phyloP scores from a whole-genome alignment of 2,888 invertebrate genomes.

The Tachina fera region DNA sequence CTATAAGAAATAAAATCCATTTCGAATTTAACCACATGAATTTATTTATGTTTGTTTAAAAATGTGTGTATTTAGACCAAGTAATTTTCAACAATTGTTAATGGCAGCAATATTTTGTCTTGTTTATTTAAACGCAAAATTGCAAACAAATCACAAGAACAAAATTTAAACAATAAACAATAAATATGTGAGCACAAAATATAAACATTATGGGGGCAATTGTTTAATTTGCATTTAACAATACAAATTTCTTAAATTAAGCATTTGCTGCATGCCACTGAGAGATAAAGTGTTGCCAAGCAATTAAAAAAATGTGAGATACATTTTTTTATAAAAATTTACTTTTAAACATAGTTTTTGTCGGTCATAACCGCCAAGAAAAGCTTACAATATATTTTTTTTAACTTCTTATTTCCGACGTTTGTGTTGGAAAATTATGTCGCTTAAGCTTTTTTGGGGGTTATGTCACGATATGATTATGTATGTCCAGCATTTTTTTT shows the following conservation, averaged over 20 bases:
- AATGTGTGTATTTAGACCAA: neutral
- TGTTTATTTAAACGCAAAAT: slow-evolving; percentile 12
- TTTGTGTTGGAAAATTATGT: too few relatives aligned
- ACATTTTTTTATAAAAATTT: neutral
- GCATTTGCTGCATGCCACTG: neutral
- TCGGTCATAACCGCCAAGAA: too few relatives aligned
- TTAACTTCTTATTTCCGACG: too few relatives aligned
- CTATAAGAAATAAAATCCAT: slow-evolving; percentile 11
- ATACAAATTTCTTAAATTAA: slow-evolving; percentile 4
- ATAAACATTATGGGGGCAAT: slow-evolving; percentile 30
- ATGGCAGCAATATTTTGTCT: slow-evolving; percentile 1
- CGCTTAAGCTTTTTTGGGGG: too few relatives aligned
- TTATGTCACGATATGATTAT: too few relatives aligned
- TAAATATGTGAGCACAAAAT: slow-evolving; percentile 21
- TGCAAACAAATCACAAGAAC: slow-evolving; percentile 11
- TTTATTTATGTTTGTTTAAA: neutral
- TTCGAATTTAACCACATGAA: slow-evolving; percentile 20
- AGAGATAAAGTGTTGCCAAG: neutral
- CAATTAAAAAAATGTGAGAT: neutral
- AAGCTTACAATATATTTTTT: too few relatives aligned
- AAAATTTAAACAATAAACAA: slow-evolving; percentile 28
- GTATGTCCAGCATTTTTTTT: too few relatives aligned
- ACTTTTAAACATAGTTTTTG: too few relatives aligned
- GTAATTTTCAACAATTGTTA: slow-evolving; percentile 16
- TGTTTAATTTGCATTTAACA: slow-evolving; percentile 49